Evolutionary conservation across 2,113 vertebrate species (phyloP).

Genomic region (Rhineura floridana): DNA sequence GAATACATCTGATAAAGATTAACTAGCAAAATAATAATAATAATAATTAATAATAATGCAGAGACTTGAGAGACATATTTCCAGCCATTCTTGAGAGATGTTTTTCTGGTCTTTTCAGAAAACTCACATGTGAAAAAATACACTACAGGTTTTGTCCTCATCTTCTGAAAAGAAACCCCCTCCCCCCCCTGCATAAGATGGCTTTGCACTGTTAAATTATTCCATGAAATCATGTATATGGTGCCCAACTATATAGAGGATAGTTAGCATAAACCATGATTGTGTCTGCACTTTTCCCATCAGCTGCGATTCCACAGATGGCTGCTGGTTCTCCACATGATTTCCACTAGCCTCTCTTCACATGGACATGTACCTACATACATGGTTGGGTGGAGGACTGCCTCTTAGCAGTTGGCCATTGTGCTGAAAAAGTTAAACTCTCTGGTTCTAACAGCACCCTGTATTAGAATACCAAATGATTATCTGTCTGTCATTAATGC

Average conservation of each 20-base stretch:
- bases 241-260: neutral
- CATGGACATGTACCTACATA: neutral
- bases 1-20: conserved; percentile 82
- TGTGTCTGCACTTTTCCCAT: neutral
- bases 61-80: conserved; percentile 69
- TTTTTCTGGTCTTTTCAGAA: neutral
- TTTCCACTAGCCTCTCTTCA: neutral
- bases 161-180: conserved; percentile 60
- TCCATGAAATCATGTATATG: neutral
- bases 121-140: conserved; percentile 11
- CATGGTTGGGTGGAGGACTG: neutral
- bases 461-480: neutral
- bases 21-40: conserved; percentile 83
- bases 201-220: conserved; percentile 1
- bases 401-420: conserved; percentile 10
- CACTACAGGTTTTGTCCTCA: neutral
- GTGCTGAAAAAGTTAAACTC: conserved; percentile 68
- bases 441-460: conserved; percentile 8
- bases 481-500: neutral
- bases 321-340: neutral
- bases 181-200: too few relatives aligned
- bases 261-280: neutral
- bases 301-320: neutral
- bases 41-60: conserved; percentile 59
- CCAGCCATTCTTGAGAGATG: conserved; percentile 45